phyloP scores from a whole-genome alignment of 35 echinoderm and acorn worm species.

The Ophioderma brevispina region DNA sequence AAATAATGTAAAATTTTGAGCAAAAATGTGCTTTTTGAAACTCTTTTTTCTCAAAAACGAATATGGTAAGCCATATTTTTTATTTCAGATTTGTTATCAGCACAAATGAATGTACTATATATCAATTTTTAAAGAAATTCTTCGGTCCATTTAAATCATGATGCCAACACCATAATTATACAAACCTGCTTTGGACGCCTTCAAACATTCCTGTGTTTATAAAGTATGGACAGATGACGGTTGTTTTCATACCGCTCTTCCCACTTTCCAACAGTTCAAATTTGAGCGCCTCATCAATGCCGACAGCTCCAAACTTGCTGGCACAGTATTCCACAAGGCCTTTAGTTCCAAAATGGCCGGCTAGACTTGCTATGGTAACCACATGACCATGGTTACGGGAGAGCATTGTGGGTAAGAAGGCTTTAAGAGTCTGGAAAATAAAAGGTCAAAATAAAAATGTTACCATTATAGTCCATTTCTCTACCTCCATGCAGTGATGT shows the following conservation, averaged over 20 bases:
- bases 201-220: constrained; percentile 93
- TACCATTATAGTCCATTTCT: too few species aligned
- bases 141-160: too few species aligned
- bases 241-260: constrained; percentile 62
- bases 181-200: constrained; percentile 43
- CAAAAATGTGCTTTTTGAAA: too few species aligned
- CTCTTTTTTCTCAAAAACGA: too few species aligned
- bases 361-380: constrained; percentile 83
- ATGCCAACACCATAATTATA: too few species aligned
- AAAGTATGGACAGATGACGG: constrained; percentile 69
- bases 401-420: constrained; percentile 88
- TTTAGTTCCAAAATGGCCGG: constrained; percentile 45
- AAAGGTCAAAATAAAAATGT: too few species aligned
- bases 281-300: constrained; percentile 55
- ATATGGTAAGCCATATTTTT: too few species aligned
- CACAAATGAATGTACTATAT: too few species aligned
- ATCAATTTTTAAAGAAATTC: too few species aligned
- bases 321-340: constrained; percentile 83
- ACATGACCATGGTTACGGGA: constrained; percentile 85
- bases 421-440: constrained; percentile 62
- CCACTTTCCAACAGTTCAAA: constrained; percentile 50
- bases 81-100: too few species aligned
- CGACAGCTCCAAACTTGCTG: constrained; percentile 82
- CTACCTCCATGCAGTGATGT: too few species aligned
- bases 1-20: too few species aligned